phyloP scores from a whole-genome alignment of 2,797 vertebrate genomes.

The Mormyrops attenuatus region DNA sequence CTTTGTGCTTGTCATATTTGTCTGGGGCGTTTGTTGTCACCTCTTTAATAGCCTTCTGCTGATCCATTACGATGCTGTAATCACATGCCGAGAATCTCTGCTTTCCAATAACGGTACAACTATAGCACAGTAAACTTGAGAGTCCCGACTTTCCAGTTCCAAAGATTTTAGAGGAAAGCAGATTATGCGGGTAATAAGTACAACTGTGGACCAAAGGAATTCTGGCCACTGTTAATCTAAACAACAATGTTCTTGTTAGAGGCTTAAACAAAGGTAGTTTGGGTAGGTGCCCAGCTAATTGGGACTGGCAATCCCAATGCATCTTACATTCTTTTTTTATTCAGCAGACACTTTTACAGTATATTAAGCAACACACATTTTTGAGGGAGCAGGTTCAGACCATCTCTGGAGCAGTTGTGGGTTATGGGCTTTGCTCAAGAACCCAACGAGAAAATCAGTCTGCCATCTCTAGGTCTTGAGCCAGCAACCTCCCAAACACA shows the following conservation, averaged over 20 bases:
- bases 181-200: conserved; percentile 22
- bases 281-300: background rate
- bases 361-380: background rate
- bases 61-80: background rate
- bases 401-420: background rate
- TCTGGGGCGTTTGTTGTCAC: background rate
- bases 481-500: background rate
- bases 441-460: background rate
- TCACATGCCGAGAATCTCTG: background rate
- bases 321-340: background rate
- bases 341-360: background rate
- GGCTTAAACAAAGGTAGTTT: background rate
- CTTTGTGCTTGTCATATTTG: background rate
- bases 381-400: background rate
- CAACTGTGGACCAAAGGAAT: conserved; percentile 18
- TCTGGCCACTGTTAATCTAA: conserved; percentile 13
- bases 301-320: background rate
- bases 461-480: background rate
- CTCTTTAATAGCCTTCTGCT: background rate
- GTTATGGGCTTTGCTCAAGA: background rate
- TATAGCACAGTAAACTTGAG: background rate
- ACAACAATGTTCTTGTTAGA: conserved; percentile 23
- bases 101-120: background rate
- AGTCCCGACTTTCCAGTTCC: conserved; percentile 16
- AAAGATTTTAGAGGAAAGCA: conserved; percentile 18